These are phyloP conservation scores for Vireo griseus DNA, from an alignment of 2,797 vertebrate species.

Conservation along the genomic window DNA sequence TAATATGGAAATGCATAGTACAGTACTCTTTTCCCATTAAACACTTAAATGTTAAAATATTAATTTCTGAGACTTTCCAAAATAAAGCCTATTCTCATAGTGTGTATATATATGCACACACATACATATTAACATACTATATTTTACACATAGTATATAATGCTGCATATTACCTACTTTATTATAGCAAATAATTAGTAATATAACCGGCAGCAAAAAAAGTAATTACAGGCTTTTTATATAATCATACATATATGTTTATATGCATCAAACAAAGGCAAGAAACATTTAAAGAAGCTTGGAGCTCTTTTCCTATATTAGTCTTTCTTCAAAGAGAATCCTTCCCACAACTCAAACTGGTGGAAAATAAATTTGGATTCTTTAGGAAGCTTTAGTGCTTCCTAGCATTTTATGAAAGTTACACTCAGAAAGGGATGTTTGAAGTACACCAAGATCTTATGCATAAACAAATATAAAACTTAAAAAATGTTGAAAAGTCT, in stretches of 20 bases:
- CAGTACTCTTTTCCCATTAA: neutral
- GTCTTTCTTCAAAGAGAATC: neutral
- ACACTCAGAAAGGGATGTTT: neutral
- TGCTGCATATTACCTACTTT: neutral
- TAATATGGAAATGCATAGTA: neutral
- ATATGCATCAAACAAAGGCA: neutral
- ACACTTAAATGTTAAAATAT: neutral
- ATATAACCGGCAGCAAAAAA: neutral
- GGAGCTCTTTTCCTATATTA: neutral
- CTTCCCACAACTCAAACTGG: neutral
- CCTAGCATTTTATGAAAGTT: neutral
- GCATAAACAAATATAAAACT: neutral
- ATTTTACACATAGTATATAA: neutral
- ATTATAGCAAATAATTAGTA: neutral
- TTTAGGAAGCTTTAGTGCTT: neutral
- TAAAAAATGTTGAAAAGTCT: neutral
- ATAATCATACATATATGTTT: neutral
- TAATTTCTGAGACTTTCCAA: neutral
- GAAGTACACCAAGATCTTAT: neutral
- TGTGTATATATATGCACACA: rapidly evolving
- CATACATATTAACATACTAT: neutral
- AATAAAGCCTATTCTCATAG: neutral
- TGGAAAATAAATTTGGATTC: neutral
- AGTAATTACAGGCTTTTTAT: rapidly evolving
- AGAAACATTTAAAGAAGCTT: neutral